Conservation (phyloP, 2,797 vertebrate species). For the Varecia variegata region DNA sequence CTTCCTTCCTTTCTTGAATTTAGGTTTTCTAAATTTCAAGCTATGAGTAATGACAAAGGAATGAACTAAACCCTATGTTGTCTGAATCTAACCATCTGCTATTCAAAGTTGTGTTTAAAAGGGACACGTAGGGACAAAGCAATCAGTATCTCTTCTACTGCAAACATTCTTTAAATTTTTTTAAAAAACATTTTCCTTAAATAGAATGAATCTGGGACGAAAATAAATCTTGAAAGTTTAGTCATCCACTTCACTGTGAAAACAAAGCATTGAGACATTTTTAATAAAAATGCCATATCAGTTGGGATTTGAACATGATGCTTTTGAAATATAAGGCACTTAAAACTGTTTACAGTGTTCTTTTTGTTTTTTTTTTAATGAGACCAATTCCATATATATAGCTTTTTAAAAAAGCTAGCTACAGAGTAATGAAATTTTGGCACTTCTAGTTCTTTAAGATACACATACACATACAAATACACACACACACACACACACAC, state of each 20-base stretch:
- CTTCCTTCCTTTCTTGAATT: conserved; percentile 39
- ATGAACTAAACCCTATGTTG: conserved; percentile 18
- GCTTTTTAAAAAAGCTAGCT: neutral
- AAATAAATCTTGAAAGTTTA: conserved; percentile 58
- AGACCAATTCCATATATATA: neutral
- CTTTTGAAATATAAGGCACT: conserved; percentile 48
- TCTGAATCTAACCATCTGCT: conserved; percentile 62
- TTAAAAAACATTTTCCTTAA: neutral
- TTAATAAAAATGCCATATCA: conserved; percentile 54
- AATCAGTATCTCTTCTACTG: conserved; percentile 20
- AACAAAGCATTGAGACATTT: conserved; percentile 52
- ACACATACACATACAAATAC: neutral
- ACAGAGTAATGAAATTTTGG: neutral
- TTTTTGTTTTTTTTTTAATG: conserved; percentile 49
- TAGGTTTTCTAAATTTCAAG: conserved; percentile 53
- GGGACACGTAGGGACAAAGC: conserved; percentile 17
- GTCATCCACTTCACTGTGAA: conserved; percentile 36
- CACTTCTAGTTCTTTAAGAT: neutral
- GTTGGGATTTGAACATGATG: conserved; percentile 24
- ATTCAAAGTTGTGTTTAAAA: conserved; percentile 52
- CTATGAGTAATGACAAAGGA: conserved; percentile 61
- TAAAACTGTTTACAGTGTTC: neutral
- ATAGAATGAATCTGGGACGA: conserved; percentile 14
- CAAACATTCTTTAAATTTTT: conserved; percentile 43
- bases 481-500: neutral